These are phyloP conservation scores for Pseudorasbora parva DNA, from an alignment of 2,113 vertebrate species.

Conservation along the genomic window DNA sequence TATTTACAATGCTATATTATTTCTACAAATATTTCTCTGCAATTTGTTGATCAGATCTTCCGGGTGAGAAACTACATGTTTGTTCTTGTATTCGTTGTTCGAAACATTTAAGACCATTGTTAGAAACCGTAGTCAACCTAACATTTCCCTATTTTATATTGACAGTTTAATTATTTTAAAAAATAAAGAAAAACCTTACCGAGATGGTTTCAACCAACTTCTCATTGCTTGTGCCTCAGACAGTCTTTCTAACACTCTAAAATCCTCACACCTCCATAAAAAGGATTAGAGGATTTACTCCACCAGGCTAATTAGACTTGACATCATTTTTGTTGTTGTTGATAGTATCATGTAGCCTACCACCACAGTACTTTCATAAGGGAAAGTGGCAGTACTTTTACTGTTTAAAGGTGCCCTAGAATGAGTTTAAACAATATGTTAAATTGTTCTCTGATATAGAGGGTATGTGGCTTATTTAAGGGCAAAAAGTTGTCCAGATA, in stretches of 20 bases:
- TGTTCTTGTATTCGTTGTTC: no score
- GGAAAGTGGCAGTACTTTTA: no score
- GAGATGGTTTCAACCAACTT: not conserved
- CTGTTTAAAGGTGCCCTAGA: no score
- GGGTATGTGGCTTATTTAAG: no score
- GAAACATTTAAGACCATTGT: no score
- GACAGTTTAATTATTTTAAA: not conserved
- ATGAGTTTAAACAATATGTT: no score
- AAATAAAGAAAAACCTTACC: conserved; percentile 23
- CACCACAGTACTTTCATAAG: no score
- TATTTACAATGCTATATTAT: not conserved
- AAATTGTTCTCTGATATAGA: no score
- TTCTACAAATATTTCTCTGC: not conserved
- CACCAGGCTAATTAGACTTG: conserved; percentile 52
- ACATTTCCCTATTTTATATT: no score
- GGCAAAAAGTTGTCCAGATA: no score
- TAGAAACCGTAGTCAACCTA: no score
- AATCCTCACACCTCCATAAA: conserved; percentile 36
- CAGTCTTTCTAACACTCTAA: not conserved
- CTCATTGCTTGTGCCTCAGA: not conserved
- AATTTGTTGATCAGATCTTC: not conserved
- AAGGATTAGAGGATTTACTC: conserved; percentile 71
- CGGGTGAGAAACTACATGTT: conserved; percentile 25
- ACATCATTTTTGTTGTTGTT: not conserved
- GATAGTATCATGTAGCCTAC: not conserved